Evolutionary conservation across 2,113 vertebrate species (phyloP).

Genomic region (Xenopus laevis): DNA sequence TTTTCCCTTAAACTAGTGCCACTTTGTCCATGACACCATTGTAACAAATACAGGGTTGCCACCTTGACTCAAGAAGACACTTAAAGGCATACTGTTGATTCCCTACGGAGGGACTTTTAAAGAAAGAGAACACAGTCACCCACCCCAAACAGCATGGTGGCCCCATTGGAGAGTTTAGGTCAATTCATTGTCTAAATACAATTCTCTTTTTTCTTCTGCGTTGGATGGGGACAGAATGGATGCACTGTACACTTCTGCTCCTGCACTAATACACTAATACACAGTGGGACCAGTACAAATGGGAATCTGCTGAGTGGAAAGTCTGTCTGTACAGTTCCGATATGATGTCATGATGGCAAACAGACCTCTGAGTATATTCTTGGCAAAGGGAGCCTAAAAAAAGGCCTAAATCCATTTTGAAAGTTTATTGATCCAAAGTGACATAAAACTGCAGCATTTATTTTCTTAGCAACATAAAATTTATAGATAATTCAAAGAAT

Average conservation of each 20-base stretch:
- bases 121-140: too few species aligned
- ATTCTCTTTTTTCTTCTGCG: too few species aligned
- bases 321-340: conserved; percentile 36
- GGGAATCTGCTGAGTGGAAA: conserved; percentile 37
- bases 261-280: conserved; percentile 46
- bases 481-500: conserved; percentile 28
- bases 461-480: conserved; percentile 25
- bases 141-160: too few species aligned
- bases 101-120: too few species aligned
- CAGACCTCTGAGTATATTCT: conserved; percentile 36
- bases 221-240: neutral
- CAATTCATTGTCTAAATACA: too few species aligned
- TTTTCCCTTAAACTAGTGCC: too few species aligned
- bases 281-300: conserved; percentile 42
- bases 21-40: too few species aligned
- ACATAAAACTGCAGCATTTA: conserved; percentile 45
- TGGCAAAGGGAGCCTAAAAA: conserved; percentile 45
- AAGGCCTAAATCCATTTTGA: conserved; percentile 41
- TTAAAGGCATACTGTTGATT: too few species aligned
- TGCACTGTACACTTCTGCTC: conserved; percentile 45
- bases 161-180: too few species aligned
- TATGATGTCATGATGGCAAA: conserved; percentile 52
- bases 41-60: too few species aligned
- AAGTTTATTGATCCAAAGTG: conserved; percentile 45
- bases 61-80: too few species aligned